These are phyloP conservation scores for Lipotes vexillifer DNA, from an alignment of 2,113 vertebrate species.

Conservation along the genomic window DNA sequence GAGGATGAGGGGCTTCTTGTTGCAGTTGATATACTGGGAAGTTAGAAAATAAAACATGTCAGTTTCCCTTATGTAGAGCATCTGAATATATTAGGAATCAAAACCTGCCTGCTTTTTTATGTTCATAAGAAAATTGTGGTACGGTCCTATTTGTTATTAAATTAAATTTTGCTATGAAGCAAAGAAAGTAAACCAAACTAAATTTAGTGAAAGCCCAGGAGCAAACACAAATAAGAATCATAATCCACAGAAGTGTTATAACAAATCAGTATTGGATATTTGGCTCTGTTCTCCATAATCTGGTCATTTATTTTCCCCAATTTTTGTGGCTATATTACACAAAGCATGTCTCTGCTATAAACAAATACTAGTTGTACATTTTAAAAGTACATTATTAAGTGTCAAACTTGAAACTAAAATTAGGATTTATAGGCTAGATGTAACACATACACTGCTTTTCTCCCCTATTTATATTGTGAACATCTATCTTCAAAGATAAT, in stretches of 20 bases:
- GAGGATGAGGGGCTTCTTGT: conserved; percentile 90
- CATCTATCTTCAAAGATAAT: conserved; percentile 38
- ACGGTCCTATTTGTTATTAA: conserved; percentile 8
- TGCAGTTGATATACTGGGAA: conserved; percentile 84
- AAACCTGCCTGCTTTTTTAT: background rate
- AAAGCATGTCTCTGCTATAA: conserved; percentile 18
- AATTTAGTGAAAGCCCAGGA: background rate
- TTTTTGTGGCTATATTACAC: background rate
- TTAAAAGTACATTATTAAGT: conserved; percentile 8
- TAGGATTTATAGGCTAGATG: conserved; percentile 7
- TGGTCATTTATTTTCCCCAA: background rate
- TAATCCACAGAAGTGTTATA: background rate
- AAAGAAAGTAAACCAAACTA: background rate
- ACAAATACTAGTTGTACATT: background rate
- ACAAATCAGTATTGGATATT: background rate
- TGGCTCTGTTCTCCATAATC: background rate
- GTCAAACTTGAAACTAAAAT: conserved; percentile 13
- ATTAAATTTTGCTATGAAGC: conserved; percentile 18
- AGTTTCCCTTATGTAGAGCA: conserved; percentile 54
- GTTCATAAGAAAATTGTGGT: background rate
- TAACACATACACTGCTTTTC: background rate
- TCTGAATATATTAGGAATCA: background rate
- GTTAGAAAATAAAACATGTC: conserved; percentile 66
- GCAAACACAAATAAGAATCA: conserved; percentile 3
- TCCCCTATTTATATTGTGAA: background rate